A percentile compares a stretch with the other conserved stretches of the same genome.
phyloP scores from a whole-genome alignment of 92 coral and sea anemone species.

The Hydrozoanthus gracilis region DNA sequence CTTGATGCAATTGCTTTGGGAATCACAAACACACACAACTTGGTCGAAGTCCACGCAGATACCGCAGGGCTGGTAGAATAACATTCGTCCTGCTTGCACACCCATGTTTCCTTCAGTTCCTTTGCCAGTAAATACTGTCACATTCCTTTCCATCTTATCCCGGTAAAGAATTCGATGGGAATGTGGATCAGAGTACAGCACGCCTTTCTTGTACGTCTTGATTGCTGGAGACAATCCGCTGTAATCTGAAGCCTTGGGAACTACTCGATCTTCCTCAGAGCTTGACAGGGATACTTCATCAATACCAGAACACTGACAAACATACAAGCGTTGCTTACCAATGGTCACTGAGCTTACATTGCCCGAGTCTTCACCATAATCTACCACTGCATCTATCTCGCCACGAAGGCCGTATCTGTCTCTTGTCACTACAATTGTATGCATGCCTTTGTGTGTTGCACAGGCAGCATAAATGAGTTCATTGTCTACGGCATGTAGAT shows the following conservation, averaged over 20 bases:
- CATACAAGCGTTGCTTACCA: constrained; percentile 46
- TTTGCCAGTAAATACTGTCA: constrained; percentile 56
- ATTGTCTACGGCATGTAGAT: not conserved
- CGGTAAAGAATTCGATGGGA: constrained; percentile 50
- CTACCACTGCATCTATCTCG: constrained; percentile 40
- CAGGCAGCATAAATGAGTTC: not conserved
- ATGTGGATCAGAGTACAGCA: constrained; percentile 54
- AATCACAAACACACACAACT: constrained; percentile 51
- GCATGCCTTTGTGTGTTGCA: not conserved
- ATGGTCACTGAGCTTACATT: constrained; percentile 57
- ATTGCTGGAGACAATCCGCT: constrained; percentile 52
- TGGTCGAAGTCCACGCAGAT: constrained; percentile 54
- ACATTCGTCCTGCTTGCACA: constrained; percentile 45
- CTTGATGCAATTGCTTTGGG: constrained; percentile 50
- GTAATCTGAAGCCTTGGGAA: constrained; percentile 48
- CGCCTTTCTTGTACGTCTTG: constrained; percentile 49
- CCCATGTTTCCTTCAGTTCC: constrained; percentile 58
- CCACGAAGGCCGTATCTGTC: constrained; percentile 65
- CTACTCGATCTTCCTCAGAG: constrained; percentile 44
- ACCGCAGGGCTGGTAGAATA: constrained; percentile 44
- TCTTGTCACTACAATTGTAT: too few relatives aligned
- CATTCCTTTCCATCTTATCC: constrained; percentile 44
- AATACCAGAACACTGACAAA: constrained; percentile 53
- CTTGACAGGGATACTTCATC: constrained; percentile 49
- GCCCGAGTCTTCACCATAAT: constrained; percentile 54